Evolutionary conservation across 2,113 vertebrate genomes (phyloP).

Genomic region (Dendropsophus ebraccatus): DNA sequence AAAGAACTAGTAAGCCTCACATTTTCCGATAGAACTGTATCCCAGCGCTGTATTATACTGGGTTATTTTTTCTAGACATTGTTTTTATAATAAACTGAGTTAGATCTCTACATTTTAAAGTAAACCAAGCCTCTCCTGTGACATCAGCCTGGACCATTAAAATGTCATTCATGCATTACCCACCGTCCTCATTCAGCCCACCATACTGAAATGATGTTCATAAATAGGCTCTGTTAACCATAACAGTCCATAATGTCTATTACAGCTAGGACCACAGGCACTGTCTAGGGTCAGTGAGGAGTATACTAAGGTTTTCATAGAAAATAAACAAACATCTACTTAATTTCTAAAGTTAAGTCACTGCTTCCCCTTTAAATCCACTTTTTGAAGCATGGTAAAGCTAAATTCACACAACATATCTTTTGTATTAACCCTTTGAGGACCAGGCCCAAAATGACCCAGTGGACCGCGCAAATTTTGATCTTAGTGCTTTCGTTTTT

Average conservation of each 20-base stretch:
- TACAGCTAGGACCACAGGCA: not conserved
- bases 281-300: not conserved
- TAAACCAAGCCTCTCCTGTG: not conserved
- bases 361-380: too few relatives aligned
- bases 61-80: not conserved
- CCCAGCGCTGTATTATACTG: not conserved
- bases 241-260: not conserved
- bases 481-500: too few relatives aligned
- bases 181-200: not conserved
- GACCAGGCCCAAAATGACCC: too few relatives aligned
- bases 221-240: not conserved
- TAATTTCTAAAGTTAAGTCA: too few relatives aligned
- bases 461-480: too few relatives aligned
- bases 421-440: too few relatives aligned
- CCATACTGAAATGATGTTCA: not conserved
- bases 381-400: too few relatives aligned
- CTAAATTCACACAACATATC: too few relatives aligned
- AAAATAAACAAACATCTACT: too few relatives aligned
- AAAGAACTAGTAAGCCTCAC: not conserved
- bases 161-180: not conserved
- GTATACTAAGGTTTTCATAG: too few relatives aligned
- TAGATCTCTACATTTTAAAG: not conserved
- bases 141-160: not conserved
- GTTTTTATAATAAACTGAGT: constrained; percentile 1
- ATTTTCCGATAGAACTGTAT: not conserved